Evolutionary conservation across 2,113 vertebrate genomes (phyloP).

Genomic region (Butastur rufipennis): DNA sequence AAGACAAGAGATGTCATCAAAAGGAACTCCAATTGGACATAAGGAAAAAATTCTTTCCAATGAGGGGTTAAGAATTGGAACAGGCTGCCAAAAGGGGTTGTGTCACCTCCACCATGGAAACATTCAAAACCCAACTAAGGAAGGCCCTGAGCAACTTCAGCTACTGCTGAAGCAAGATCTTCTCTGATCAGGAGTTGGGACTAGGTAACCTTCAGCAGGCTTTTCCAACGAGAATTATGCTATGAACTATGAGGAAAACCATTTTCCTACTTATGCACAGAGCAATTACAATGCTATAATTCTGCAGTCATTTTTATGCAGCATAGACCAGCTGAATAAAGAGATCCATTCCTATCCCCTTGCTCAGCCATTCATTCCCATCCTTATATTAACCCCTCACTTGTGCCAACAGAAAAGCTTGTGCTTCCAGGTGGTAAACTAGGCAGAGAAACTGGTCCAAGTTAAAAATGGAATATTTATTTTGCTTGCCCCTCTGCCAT

Average conservation of each 20-base stretch:
- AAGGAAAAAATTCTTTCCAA: background rate
- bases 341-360: background rate
- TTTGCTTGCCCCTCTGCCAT: background rate
- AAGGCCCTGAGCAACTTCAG: background rate
- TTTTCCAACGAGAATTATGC: background rate
- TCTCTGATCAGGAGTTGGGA: background rate
- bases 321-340: background rate
- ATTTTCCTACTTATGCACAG: background rate
- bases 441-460: background rate
- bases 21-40: background rate
- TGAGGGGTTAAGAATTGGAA: background rate
- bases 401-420: slow-evolving; percentile 2
- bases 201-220: background rate
- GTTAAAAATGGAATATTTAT: slow-evolving; percentile 36
- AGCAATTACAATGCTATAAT: background rate
- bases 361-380: background rate
- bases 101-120: background rate
- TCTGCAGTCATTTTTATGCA: background rate
- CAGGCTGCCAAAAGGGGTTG: background rate
- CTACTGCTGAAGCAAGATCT: background rate
- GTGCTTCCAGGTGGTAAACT: background rate
- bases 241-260: background rate
- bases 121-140: background rate
- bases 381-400: background rate
- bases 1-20: background rate